phyloP scores from a whole-genome alignment of 2,797 vertebrate genomes.

The Notamacropus eugenii region DNA sequence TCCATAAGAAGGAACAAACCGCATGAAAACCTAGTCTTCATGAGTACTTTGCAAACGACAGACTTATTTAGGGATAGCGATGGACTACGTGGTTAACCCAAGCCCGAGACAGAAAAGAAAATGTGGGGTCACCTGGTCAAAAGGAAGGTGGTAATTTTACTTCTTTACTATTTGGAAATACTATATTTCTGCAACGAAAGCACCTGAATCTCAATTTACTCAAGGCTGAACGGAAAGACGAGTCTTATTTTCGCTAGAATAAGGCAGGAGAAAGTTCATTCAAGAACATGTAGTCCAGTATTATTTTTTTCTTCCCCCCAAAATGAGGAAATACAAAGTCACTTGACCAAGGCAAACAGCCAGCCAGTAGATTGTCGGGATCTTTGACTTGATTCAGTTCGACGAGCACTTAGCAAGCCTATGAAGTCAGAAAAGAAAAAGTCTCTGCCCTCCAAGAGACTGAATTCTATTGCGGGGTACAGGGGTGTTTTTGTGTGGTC shows the following conservation, averaged over 20 bases:
- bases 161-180: neutral
- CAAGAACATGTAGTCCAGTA: neutral
- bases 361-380: neutral
- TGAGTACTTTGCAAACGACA: neutral
- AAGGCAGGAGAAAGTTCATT: neutral
- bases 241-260: neutral
- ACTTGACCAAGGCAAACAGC: neutral
- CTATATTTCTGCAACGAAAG: neutral
- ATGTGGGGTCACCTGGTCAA: neutral
- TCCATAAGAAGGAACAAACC: neutral
- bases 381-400: neutral
- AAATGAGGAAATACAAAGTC: neutral
- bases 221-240: neutral
- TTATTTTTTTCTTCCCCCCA: too few species aligned
- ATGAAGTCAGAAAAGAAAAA: too few species aligned
- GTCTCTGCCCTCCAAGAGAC: neutral
- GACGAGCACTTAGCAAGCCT: neutral
- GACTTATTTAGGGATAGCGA: neutral
- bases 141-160: neutral
- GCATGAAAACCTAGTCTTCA: neutral
- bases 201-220: neutral
- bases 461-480: neutral
- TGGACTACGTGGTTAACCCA: too few species aligned
- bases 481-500: neutral
- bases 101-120: neutral